Conservation (phyloP, 2,888 invertebrate genomes). For the Mimumesa dahlbomi region DNA sequence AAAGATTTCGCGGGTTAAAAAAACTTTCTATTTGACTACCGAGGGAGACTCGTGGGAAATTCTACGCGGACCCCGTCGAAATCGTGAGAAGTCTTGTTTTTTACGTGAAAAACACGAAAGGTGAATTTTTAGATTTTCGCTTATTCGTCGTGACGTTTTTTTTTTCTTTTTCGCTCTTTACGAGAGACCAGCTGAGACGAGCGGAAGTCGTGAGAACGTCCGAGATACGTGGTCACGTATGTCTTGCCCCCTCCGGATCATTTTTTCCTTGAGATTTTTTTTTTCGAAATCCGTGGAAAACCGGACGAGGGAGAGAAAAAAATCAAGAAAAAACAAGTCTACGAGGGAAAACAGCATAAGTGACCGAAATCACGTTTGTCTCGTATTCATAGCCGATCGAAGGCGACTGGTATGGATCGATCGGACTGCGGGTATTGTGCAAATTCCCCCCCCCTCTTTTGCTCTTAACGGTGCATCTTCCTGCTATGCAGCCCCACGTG, state of each 20-base stretch:
- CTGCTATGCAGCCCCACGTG: conserved; percentile 55
- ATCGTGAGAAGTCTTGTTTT: neutral
- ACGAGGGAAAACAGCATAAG: conserved; percentile 53
- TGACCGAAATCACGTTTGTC: conserved; percentile 60
- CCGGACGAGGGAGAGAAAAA: conserved; percentile 4
- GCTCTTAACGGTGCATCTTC: conserved; percentile 48
- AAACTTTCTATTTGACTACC: conserved; percentile 7
- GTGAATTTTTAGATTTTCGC: conserved; percentile 33
- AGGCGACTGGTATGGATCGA: conserved; percentile 69
- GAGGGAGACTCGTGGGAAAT: conserved; percentile 53
- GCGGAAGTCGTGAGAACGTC: conserved; percentile 60
- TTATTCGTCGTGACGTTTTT: conserved; percentile 30
- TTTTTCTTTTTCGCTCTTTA: conserved; percentile 35
- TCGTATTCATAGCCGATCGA: conserved; percentile 69
- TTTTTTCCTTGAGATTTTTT: conserved; percentile 19
- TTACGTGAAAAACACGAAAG: conserved; percentile 22
- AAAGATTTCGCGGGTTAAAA: neutral
- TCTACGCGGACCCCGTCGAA: neutral
- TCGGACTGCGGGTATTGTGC: conserved; percentile 54
- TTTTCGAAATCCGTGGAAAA: conserved; percentile 31
- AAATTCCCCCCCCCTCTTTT: conserved; percentile 16
- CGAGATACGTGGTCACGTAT: too few species aligned
- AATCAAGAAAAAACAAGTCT: conserved; percentile 18
- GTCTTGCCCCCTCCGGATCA: neutral
- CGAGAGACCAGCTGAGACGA: conserved; percentile 58